phyloP scores from a whole-genome alignment of 2,113 vertebrate species.

The Apaloderma vittatum region DNA sequence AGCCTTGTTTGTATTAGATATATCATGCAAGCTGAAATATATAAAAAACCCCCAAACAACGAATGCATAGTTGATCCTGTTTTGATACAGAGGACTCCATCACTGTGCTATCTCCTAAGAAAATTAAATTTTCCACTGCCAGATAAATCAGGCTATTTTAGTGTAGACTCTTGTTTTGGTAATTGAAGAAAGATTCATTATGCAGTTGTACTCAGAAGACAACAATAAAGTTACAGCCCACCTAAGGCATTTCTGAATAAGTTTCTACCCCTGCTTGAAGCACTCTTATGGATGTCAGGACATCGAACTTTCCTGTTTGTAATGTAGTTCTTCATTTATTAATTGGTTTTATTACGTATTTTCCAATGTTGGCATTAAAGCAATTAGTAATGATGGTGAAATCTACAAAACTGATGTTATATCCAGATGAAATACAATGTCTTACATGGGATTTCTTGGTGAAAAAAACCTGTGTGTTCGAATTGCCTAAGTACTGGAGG shows the following conservation, averaged over 20 bases:
- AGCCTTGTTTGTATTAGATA: not conserved
- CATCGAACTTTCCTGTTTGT: not conserved
- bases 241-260: not conserved
- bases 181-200: constrained; percentile 40
- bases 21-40: not conserved
- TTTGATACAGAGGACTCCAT: not conserved
- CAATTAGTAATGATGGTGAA: not conserved
- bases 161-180: not conserved
- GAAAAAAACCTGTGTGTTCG: not conserved
- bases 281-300: not conserved
- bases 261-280: not conserved
- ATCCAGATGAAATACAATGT: not conserved
- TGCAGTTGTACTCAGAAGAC: not conserved
- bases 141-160: not conserved
- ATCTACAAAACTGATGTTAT: not conserved
- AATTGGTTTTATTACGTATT: not conserved
- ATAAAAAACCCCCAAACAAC: not conserved
- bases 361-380: not conserved
- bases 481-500: accelerated
- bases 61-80: not conserved
- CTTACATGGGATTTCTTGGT: accelerated
- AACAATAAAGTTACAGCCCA: not conserved
- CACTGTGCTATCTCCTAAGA: not conserved
- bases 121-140: not conserved
- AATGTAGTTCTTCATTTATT: not conserved